Evolutionary conservation across 2,797 vertebrate species (phyloP).

Genomic region (Intellagama lesueurii): DNA sequence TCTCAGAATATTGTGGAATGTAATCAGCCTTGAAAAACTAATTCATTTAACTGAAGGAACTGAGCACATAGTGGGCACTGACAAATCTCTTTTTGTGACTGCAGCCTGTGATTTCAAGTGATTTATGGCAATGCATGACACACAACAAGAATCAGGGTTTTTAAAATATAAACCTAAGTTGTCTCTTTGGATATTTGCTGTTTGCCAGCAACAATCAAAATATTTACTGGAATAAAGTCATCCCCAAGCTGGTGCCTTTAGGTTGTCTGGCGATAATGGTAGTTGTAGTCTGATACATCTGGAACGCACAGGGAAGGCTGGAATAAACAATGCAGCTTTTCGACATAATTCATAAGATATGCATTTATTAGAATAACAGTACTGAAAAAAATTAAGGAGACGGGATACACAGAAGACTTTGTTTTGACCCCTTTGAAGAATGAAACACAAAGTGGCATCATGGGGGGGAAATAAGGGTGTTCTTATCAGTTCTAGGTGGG

Average conservation of each 20-base stretch:
- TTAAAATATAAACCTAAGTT: neutral
- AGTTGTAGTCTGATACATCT: neutral
- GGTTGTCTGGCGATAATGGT: neutral
- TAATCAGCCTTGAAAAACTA: neutral
- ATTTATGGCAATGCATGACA: neutral
- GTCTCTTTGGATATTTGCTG: conserved; percentile 13
- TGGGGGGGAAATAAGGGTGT: neutral
- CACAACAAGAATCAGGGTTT: conserved; percentile 22
- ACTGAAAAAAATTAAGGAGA: neutral
- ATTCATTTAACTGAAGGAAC: neutral
- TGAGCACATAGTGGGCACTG: neutral
- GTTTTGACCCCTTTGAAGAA: neutral
- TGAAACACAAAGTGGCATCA: neutral
- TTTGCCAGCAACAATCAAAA: neutral
- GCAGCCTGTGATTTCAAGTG: neutral
- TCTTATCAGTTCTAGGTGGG: conserved; percentile 13
- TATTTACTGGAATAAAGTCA: conserved; percentile 12
- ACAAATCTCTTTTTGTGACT: neutral
- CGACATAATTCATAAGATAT: neutral
- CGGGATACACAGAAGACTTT: neutral
- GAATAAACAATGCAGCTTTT: conserved; percentile 7
- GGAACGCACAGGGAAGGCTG: neutral
- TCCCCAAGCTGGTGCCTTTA: neutral
- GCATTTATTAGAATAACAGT: neutral
- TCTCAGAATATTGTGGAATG: neutral